Evolutionary conservation across 2,797 vertebrate species (phyloP).

Genomic region (Buphagus erythrorhynchus): DNA sequence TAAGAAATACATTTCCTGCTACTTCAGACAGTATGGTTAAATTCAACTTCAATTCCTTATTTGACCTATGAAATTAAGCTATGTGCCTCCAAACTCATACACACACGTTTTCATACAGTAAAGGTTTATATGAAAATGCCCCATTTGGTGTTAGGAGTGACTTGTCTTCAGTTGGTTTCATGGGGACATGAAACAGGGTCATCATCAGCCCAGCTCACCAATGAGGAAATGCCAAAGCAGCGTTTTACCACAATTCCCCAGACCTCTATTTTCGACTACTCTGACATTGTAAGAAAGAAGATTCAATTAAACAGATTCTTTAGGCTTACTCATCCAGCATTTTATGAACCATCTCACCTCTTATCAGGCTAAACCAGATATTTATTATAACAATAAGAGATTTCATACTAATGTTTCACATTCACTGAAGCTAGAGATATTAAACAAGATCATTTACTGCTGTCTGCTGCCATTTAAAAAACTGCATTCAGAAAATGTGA

Average conservation of each 20-base stretch:
- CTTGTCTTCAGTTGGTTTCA: constrained; percentile 46
- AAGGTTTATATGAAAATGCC: constrained; percentile 9
- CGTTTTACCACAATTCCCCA: constrained; percentile 55
- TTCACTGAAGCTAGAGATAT: constrained; percentile 46
- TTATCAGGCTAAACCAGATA: constrained; percentile 72
- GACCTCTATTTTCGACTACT: constrained; percentile 33
- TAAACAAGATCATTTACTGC: constrained; percentile 42
- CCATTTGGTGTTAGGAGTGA: neutral
- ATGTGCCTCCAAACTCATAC: neutral
- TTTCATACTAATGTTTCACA: constrained; percentile 59
- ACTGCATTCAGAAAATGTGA: constrained; percentile 31
- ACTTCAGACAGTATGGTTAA: neutral
- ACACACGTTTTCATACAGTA: neutral
- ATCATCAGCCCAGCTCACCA: neutral
- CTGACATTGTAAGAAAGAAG: constrained; percentile 60
- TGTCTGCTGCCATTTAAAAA: constrained; percentile 49
- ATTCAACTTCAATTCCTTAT: constrained; percentile 8
- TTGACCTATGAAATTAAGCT: constrained; percentile 42
- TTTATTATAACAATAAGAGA: constrained; percentile 71
- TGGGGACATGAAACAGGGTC: constrained; percentile 14
- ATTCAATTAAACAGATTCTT: constrained; percentile 75
- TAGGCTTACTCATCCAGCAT: constrained; percentile 63
- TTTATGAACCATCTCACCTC: constrained; percentile 70
- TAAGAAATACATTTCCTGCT: constrained; percentile 34
- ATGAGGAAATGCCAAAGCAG: constrained; percentile 50